These are phyloP conservation scores for Thaumetopoea pityocampa DNA, from an alignment of 1,140 invertebrate species.

Conservation along the genomic window DNA sequence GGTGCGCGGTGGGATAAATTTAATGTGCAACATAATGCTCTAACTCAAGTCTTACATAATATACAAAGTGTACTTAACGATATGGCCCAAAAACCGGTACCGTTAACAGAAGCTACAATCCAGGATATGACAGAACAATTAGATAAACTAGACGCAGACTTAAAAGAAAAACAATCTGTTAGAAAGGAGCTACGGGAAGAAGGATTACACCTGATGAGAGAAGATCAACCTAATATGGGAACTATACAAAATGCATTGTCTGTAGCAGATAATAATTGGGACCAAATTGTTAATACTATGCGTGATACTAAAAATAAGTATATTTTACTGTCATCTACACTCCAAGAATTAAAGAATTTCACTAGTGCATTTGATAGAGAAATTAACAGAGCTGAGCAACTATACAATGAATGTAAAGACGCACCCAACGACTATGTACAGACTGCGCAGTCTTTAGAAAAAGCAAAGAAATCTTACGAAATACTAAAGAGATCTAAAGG, in stretches of 20 bases:
- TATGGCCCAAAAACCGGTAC: slow-evolving; percentile 76
- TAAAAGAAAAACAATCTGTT: slow-evolving; percentile 67
- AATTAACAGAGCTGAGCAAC: slow-evolving; percentile 80
- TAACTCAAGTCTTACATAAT: slow-evolving; percentile 79
- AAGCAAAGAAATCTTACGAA: slow-evolving; percentile 85
- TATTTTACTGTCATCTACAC: slow-evolving; percentile 81
- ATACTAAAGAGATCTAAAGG: slow-evolving; percentile 85
- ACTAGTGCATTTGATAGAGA: slow-evolving; percentile 82
- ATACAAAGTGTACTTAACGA: slow-evolving; percentile 75
- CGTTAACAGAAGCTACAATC: slow-evolving; percentile 78
- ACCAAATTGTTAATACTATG: slow-evolving; percentile 84
- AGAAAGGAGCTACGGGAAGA: slow-evolving; percentile 77
- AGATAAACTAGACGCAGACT: slow-evolving; percentile 62
- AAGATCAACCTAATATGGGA: slow-evolving; percentile 86
- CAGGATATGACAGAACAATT: slow-evolving; percentile 77
- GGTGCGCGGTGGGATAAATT: slow-evolving; percentile 83
- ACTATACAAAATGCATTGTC: slow-evolving; percentile 87
- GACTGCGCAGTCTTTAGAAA: slow-evolving; percentile 80
- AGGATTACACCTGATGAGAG: slow-evolving; percentile 85
- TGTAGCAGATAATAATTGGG: slow-evolving; percentile 86
- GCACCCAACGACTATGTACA: slow-evolving; percentile 81
- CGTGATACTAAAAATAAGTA: slow-evolving; percentile 86
- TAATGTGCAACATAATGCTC: slow-evolving; percentile 79
- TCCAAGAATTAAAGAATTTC: slow-evolving; percentile 86
- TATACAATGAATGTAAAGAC: slow-evolving; percentile 77